A percentile compares a stretch with the other conserved stretches of the same genome.
Evolutionary conservation across 2,113 vertebrate species (phyloP).

Genomic region (Turdus rufiventris): DNA sequence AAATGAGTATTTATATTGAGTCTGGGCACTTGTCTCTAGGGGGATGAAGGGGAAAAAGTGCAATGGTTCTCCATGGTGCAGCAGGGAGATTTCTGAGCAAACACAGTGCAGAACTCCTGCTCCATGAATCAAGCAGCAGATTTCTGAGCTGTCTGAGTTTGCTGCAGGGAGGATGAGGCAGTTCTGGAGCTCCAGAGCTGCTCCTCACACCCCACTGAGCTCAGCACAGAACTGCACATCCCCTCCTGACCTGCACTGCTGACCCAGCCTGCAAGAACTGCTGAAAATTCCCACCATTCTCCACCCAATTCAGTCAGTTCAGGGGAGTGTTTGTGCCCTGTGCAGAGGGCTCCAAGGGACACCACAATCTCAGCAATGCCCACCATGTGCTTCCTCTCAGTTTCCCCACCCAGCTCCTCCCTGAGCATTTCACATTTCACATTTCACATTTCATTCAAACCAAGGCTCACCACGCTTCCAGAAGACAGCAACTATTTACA

Average conservation of each 20-base stretch:
- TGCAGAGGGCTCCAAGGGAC: neutral
- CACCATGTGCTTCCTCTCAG: fast-evolving
- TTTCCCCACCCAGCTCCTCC: neutral
- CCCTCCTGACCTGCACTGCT: neutral
- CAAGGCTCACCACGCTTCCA: neutral
- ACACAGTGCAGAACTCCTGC: neutral
- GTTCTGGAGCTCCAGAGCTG: neutral
- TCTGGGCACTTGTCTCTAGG: neutral
- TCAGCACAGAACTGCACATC: neutral
- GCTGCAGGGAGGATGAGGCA: neutral
- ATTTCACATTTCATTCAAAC: neutral
- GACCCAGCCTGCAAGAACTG: neutral
- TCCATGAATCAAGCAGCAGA: fast-evolving
- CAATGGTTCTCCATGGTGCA: fast-evolving
- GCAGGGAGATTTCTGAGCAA: neutral
- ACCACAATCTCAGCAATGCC: neutral
- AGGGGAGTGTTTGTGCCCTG: neutral
- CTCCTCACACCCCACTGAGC: neutral
- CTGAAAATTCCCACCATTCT: neutral
- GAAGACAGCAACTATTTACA: neutral
- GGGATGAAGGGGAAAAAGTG: neutral
- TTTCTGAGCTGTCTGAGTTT: neutral
- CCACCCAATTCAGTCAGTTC: neutral
- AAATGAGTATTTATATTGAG: neutral
- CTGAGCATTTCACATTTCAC: no score